phyloP scores from a whole-genome alignment of 2,113 vertebrate species.

The Mobula birostris region DNA sequence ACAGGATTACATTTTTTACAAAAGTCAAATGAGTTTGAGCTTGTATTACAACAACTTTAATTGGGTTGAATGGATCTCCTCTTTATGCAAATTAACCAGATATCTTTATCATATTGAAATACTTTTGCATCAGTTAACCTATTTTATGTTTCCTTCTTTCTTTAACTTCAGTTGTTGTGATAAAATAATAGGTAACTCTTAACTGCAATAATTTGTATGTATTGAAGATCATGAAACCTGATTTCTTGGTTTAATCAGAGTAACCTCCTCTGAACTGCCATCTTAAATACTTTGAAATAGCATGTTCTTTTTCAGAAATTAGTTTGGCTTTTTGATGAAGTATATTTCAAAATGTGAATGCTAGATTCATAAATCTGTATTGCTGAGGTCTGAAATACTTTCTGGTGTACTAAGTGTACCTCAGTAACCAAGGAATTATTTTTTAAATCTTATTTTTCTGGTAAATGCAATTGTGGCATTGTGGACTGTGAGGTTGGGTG shows the following conservation, averaged over 20 bases:
- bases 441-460: neutral
- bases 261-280: neutral
- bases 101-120: neutral
- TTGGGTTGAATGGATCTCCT: neutral
- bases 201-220: neutral
- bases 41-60: neutral
- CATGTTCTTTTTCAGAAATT: neutral
- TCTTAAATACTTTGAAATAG: neutral
- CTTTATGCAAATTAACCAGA: conserved; percentile 24
- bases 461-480: neutral
- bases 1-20: neutral
- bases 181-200: neutral
- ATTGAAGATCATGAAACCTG: neutral
- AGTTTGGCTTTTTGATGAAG: neutral
- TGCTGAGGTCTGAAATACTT: neutral
- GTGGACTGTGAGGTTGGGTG: neutral
- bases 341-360: neutral
- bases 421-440: neutral
- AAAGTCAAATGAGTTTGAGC: neutral
- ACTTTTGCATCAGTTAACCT: neutral
- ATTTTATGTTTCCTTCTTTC: neutral
- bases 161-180: neutral
- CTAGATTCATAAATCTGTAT: conserved; percentile 2
- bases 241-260: neutral
- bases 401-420: neutral